Evolutionary conservation across 64 coral and sea anemone species (phyloP).

Genomic region (Porites lutea): DNA sequence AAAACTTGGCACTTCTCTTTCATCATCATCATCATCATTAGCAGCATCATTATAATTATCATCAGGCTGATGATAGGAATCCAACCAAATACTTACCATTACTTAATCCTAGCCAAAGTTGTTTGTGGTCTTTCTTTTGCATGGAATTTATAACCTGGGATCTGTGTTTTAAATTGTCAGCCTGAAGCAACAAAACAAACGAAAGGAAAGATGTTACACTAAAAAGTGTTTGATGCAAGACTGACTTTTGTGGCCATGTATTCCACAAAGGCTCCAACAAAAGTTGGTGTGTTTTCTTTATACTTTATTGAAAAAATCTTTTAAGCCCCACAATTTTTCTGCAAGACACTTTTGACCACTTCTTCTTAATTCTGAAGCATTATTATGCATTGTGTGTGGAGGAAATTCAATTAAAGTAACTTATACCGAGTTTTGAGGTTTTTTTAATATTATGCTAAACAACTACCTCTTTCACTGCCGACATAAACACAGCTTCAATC

Average conservation of each 20-base stretch:
- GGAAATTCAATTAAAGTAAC: neutral
- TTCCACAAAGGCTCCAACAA: too few relatives aligned
- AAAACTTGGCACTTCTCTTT: too few relatives aligned
- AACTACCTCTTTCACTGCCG: slow-evolving; percentile 96
- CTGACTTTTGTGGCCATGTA: too few relatives aligned
- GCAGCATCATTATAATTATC: too few relatives aligned
- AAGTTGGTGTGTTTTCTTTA: too few relatives aligned
- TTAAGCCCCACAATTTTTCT: too few relatives aligned
- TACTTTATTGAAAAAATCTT: too few relatives aligned
- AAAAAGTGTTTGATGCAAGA: too few relatives aligned
- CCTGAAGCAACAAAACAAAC: slow-evolving; percentile 50
- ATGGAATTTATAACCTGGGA: slow-evolving; percentile 98
- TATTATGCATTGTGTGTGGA: too few relatives aligned
- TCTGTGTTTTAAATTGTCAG: slow-evolving; percentile 97
- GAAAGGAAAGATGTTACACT: neutral
- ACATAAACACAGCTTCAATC: slow-evolving; percentile 95
- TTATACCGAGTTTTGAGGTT: neutral
- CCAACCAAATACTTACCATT: slow-evolving; percentile 74
- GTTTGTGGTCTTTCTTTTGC: slow-evolving; percentile 99
- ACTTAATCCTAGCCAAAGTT: slow-evolving; percentile 96
- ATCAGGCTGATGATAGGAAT: neutral
- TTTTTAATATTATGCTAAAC: neutral
- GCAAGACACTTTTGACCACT: too few relatives aligned
- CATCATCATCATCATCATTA: too few relatives aligned
- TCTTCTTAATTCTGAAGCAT: too few relatives aligned